Conservation (phyloP, 2,888 invertebrate species). For the Tetheella fluctuosa region DNA sequence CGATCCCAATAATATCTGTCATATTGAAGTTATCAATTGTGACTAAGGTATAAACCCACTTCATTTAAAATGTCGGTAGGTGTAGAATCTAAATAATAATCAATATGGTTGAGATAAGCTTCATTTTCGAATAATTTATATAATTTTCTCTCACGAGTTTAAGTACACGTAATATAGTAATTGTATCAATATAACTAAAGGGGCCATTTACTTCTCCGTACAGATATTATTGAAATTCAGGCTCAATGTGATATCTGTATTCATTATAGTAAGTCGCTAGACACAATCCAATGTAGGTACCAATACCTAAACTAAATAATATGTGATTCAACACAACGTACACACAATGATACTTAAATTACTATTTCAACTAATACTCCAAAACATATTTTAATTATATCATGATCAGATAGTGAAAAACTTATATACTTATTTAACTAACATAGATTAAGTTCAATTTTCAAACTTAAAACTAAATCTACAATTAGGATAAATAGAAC, state of each 20-base stretch:
- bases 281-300: not conserved
- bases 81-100: no score
- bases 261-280: not conserved
- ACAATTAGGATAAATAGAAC: not conserved
- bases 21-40: not conserved
- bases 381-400: slow-evolving; percentile 2
- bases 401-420: not conserved
- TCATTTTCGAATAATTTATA: no score
- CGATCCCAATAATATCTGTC: slow-evolving; percentile 20
- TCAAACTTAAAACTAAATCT: not conserved
- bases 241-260: not conserved
- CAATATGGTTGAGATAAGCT: no score
- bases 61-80: no score
- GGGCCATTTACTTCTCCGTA: not conserved
- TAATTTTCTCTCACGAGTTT: no score
- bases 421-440: not conserved
- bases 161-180: no score
- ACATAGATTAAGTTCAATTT: not conserved
- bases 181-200: no score
- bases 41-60: no score
- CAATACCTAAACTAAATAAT: not conserved
- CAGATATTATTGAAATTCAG: not conserved
- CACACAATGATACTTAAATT: not conserved
- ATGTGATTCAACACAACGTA: not conserved
- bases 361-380: slow-evolving; percentile 3